These are phyloP conservation scores for Leptodactylus fuscus DNA, from an alignment of 2,113 vertebrate species.

Conservation along the genomic window DNA sequence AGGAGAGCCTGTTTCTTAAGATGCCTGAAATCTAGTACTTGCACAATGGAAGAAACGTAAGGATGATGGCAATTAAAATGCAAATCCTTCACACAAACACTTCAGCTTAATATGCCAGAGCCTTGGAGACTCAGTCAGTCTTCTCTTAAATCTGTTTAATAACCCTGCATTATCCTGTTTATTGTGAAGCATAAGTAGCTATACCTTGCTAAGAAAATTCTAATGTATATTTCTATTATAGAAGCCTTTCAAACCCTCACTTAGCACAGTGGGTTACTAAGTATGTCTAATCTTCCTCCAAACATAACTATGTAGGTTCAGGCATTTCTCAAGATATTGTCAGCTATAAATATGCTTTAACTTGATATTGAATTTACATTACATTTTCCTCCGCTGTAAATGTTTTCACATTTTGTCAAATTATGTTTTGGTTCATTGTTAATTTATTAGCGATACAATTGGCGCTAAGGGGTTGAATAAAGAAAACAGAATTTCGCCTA, in stretches of 20 bases:
- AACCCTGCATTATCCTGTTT: slow-evolving; percentile 48
- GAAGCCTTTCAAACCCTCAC: slow-evolving; percentile 41
- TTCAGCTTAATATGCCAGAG: slow-evolving; percentile 51
- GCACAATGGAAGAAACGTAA: slow-evolving; percentile 45
- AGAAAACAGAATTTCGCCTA: too few relatives aligned
- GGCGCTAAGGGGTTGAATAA: too few relatives aligned
- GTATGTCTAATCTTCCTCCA: slow-evolving; percentile 43
- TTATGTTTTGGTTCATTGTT: slow-evolving; percentile 1
- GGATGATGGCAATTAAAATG: slow-evolving; percentile 60
- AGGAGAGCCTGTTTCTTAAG: slow-evolving; percentile 49
- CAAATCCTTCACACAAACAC: slow-evolving; percentile 61
- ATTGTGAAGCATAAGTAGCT: slow-evolving; percentile 44
- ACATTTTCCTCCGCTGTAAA: not conserved
- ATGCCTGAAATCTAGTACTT: slow-evolving; percentile 39
- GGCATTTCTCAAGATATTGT: not conserved
- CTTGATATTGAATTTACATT: not conserved
- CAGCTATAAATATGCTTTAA: slow-evolving; percentile 30
- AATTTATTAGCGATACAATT: too few relatives aligned
- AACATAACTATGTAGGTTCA: slow-evolving; percentile 31
- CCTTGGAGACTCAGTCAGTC: slow-evolving; percentile 33
- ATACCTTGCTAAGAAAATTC: slow-evolving; percentile 33
- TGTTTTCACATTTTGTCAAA: not conserved
- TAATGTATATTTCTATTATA: slow-evolving; percentile 44
- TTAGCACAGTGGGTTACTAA: slow-evolving; percentile 50
- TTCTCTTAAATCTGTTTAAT: slow-evolving; percentile 55